Evolutionary conservation across 2,113 vertebrate genomes (phyloP).

Genomic region (Platanista minor): DNA sequence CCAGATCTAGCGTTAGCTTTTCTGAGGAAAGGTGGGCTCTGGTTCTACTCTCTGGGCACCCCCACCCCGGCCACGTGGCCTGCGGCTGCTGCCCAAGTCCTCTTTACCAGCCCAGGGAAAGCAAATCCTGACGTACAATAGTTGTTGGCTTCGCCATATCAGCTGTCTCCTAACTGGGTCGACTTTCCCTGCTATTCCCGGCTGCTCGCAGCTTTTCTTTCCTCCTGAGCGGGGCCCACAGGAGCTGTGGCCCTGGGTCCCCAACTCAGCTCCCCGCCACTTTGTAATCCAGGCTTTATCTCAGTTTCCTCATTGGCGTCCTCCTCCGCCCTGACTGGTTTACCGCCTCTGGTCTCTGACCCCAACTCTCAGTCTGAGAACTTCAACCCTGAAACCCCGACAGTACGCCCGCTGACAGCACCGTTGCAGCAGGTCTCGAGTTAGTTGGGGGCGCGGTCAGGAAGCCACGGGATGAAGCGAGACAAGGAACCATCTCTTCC

Average conservation of each 20-base stretch:
- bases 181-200: neutral
- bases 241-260: neutral
- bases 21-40: neutral
- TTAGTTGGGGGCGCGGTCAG: neutral
- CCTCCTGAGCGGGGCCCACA: neutral
- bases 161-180: neutral
- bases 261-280: neutral
- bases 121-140: neutral
- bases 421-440: neutral
- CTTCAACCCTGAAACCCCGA: neutral
- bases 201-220: slow-evolving; percentile 9
- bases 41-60: neutral
- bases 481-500: neutral
- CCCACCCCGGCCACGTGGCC: neutral
- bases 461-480: slow-evolving; percentile 12
- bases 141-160: neutral
- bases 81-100: neutral
- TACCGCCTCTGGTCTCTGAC: neutral
- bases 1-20: neutral
- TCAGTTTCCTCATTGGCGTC: neutral
- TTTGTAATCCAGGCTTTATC: neutral
- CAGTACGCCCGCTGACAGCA: neutral
- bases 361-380: neutral
- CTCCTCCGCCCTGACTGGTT: neutral
- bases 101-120: neutral